Evolutionary conservation across 2,888 invertebrate genomes (phyloP), one percentile per base, ranked within the genome.

Genomic region (Cataglyphis livida): DNA sequence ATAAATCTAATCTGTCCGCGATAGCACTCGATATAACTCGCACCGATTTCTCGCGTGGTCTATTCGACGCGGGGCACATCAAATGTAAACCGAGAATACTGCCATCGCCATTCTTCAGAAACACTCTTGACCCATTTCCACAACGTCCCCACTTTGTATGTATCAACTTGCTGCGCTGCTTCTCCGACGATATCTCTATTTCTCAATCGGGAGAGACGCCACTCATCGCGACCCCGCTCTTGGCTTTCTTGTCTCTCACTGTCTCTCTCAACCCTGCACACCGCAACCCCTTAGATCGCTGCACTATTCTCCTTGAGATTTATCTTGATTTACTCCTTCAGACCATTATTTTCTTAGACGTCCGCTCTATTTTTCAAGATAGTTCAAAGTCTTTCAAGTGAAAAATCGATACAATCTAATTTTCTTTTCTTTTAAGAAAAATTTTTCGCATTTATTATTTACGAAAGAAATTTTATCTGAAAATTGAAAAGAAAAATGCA

Each of bases 121-220:
- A 83, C 74, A 84, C 81, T 85, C 90, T 90, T 88, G 90, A 90
- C 89, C 89, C 82, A 89, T 90, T 89, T 89, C 74, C 71, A 84
- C 83, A 76, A 66, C 73, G 81, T 87, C 88, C 83, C 88, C 87
- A 86, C 88, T 89, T 88, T 76, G 32, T 48, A 51, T 84, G 54
- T 82, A 84, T 81, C 87, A 89, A 87, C 87, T 82, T 88, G 85
- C 83, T 87, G 84, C 83, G 85, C 76, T 81, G 82, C 74, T 86
- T 41, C 82, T 83, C 18, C 59, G 18, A 32, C 84, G 89, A 84
- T 84, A 59, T 68, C 68, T 83, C 57, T 85, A 66, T 87, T 85
- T 84, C 83, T 59, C 83, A 84, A 88, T 87, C 79, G 61, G 71
- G 71, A 73, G 70, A 41, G 65, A 78, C 57, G 57, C 25, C 82